Evolutionary conservation across 1,140 invertebrate species (phyloP).

Genomic region (Neotoxoptera formosana): DNA sequence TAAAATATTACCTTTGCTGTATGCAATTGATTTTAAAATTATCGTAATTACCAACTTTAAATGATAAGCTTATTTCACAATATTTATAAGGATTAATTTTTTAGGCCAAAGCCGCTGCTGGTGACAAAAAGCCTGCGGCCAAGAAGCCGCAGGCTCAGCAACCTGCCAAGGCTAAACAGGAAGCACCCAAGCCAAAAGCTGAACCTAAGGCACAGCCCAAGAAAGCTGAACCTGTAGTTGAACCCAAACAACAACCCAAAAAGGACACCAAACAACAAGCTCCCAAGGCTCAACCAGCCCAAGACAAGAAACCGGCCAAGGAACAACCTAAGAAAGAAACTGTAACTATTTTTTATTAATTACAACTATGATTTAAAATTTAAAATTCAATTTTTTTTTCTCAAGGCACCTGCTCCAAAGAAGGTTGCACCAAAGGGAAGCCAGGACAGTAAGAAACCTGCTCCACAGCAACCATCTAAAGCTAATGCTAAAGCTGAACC

Average conservation of each 20-base stretch:
- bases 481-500: slow-evolving; percentile 42
- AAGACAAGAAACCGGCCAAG: slow-evolving; percentile 35
- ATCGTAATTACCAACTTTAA: neutral
- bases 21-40: neutral
- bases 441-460: slow-evolving; percentile 51
- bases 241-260: slow-evolving; percentile 41
- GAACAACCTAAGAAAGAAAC: slow-evolving; percentile 50
- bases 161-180: slow-evolving; percentile 48
- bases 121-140: slow-evolving; percentile 56
- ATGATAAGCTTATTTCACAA: neutral
- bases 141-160: slow-evolving; percentile 51
- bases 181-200: slow-evolving; percentile 46
- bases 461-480: slow-evolving; percentile 38
- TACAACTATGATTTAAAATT: neutral
- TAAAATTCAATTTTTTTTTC: neutral
- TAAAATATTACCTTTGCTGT: neutral
- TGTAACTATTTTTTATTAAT: neutral
- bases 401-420: slow-evolving; percentile 39
- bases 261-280: slow-evolving; percentile 49
- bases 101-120: slow-evolving; percentile 51
- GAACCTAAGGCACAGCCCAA: slow-evolving; percentile 39
- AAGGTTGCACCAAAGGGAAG: slow-evolving; percentile 23
- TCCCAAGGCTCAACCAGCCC: slow-evolving; percentile 10
- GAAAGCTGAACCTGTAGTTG: slow-evolving; percentile 41
- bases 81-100: neutral